These are phyloP conservation scores for Nemurella pictetii DNA, from an alignment of 2,888 invertebrate genomes.

Conservation along the genomic window DNA sequence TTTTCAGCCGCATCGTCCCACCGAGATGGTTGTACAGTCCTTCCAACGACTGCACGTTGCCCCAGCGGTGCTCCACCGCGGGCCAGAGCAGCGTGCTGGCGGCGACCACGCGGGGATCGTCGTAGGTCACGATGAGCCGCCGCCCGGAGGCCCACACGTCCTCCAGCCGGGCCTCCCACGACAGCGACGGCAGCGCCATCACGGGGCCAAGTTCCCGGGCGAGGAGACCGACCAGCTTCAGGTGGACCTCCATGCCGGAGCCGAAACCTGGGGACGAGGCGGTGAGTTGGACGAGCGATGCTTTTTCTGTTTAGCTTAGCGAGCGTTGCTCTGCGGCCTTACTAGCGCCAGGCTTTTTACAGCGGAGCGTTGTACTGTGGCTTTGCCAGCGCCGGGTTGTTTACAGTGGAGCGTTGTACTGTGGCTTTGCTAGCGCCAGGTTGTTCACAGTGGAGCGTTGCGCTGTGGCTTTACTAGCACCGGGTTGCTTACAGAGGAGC, in stretches of 20 bases:
- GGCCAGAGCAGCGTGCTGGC: constrained; percentile 54
- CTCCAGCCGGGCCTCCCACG: constrained; percentile 54
- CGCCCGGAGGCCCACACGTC: constrained; percentile 57
- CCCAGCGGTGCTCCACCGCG: constrained; percentile 67
- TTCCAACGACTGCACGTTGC: constrained; percentile 60
- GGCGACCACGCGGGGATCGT: constrained; percentile 43
- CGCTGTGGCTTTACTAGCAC: no score
- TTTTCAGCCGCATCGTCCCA: constrained; percentile 55
- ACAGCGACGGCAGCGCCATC: constrained; percentile 50
- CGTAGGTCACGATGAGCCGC: constrained; percentile 58
- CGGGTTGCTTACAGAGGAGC: no score
- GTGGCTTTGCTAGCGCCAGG: no score
- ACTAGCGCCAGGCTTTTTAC: no score
- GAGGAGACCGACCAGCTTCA: constrained; percentile 51
- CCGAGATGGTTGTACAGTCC: constrained; percentile 59
- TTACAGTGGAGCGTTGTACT: no score
- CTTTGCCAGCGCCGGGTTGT: no score
- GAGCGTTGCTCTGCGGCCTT: no score
- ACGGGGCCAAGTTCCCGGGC: constrained; percentile 49
- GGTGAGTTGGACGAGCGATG: no score
- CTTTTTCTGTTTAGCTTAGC: no score
- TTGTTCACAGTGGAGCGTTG: no score
- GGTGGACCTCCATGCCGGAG: constrained; percentile 47
- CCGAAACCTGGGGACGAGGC: constrained; percentile 52
- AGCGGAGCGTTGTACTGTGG: no score